Conservation (phyloP, 2,888 invertebrate genomes). For the Cephus nigrinus region DNA sequence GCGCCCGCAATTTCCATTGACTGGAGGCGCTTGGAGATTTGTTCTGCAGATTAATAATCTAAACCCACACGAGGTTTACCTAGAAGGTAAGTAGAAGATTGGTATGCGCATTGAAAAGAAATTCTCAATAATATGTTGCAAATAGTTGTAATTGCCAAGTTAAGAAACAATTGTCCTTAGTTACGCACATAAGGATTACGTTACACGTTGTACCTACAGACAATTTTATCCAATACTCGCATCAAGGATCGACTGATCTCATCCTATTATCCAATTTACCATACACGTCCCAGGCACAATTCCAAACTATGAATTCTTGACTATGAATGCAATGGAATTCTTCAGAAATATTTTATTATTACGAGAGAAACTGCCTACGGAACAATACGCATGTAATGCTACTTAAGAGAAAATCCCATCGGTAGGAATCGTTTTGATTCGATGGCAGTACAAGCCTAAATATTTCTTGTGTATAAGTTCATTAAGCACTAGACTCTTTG, state of each 20-base stretch:
- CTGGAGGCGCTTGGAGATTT: constrained; percentile 9
- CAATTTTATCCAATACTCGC: not conserved
- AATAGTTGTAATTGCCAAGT: not conserved
- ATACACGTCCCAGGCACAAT: not conserved
- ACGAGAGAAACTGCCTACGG: not conserved
- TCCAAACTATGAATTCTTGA: not conserved
- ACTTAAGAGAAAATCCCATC: not conserved
- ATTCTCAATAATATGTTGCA: not conserved
- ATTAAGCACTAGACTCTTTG: not conserved
- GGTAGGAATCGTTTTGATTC: not conserved
- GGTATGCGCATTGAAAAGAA: not conserved
- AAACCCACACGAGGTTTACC: not conserved
- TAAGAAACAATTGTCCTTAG: not conserved
- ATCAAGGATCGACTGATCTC: not conserved
- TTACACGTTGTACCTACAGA: not conserved
- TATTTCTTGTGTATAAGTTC: not conserved
- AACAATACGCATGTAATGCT: not conserved
- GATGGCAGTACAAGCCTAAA: not conserved
- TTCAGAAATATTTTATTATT: not conserved
- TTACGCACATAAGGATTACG: not conserved
- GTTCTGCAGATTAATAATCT: not conserved
- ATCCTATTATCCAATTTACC: not conserved
- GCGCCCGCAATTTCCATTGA: constrained; percentile 28
- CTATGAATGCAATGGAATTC: not conserved
- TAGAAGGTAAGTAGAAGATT: not conserved